Base-by-base conservation (phyloP, 1,140 invertebrate species). In the Apis laboriosa region DNA sequence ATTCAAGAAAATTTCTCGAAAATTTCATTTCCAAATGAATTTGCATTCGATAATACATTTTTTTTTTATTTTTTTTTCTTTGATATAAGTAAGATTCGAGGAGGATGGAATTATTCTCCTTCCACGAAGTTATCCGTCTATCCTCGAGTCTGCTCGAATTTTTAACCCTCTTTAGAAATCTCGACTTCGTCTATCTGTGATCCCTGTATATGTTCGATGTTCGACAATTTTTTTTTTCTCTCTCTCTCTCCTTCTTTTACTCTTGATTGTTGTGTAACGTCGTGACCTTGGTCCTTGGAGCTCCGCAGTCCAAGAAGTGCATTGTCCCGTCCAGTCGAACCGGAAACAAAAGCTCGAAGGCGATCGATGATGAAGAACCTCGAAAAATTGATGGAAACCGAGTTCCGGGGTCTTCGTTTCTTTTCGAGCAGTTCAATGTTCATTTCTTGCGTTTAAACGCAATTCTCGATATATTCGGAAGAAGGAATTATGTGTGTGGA, bases 161-260 rank as follows among this genome's bases (percentile, higher is more conserved):
- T 73, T 34, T 61, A 17, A 61, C 12, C 72, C 61, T 61, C 19
- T 58, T 87, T 87, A 87, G 85, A 80, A 76, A 21, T 74, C 63
- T 19, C 53, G 67, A 71, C 75, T 76, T 77, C 34, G 66, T 87
- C 84, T 92, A 86, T 93, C 83, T 91, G 89, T 80, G 8, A 76
- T 64, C 84, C 43, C 66, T 68, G 11, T 86, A 72, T 74, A 84
- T 85, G 84, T 85, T 85, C 80, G 58, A 82, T 86, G 76, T 86
- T 43, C 68, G 64, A 86, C n/a, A 73, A 84, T 79, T 84, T 84
- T 71, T 74, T 79, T 43, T 43, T 7, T 43, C 2, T 34, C 34
- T 34, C 28, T 34, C 34, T 34, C 34, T 34, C 34, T 34, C 34
- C 34, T 34, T 34, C 3, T 43, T 43, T 43, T 43, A 43, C 72